Evolutionary conservation across 2,113 vertebrate genomes (phyloP), one percentile per base, ranked within the genome.

Genomic region (Lepisosteus osseus): DNA sequence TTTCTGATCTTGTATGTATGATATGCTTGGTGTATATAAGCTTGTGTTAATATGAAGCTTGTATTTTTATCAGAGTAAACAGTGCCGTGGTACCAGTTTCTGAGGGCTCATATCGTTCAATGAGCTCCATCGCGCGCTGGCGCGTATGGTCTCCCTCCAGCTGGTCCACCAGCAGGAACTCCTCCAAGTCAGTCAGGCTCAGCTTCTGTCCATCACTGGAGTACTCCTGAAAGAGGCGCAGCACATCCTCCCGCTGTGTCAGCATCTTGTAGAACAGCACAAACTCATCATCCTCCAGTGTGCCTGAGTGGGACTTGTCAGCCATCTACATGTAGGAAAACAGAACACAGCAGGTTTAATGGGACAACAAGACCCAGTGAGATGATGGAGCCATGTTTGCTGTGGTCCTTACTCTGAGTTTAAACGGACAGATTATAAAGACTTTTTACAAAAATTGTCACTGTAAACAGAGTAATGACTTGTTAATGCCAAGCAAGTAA

Each of bases 201-300:
- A 99, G 75, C 67, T 86, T 95, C 86, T 95, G 92, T 63, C 94
- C 93, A 62, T 98, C 94, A 72, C 87, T 91, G 0, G 97, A 98
- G 82, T 90, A 95, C 4, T 91, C 88, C 82, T 92, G 92, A 81
- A 99, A 98, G 68, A 98, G 81, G 76, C 91, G 88, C 78, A 91
- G 85, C 47, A 99, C 89, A 11, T 99, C 97, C 2, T 89, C 85
- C n/a, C 97, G 91, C 75, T 96, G 88, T 0, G 94, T 98, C 71
- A 99, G 87, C 55, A 95, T 90, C 85, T 96, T 96, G 78, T 98
- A 99, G 89, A 98, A 99, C 55, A 92, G 79, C 65, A 98, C 94
- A 55, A 99, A 99, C 83, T 98, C 93, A 66, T 97, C 91, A 5
- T 91, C 93, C 76, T 95, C 95, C 82, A 99, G 83, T 0, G 93